phyloP scores from a whole-genome alignment of 2,888 invertebrate genomes.

The Polydrusus pterygomalis region DNA sequence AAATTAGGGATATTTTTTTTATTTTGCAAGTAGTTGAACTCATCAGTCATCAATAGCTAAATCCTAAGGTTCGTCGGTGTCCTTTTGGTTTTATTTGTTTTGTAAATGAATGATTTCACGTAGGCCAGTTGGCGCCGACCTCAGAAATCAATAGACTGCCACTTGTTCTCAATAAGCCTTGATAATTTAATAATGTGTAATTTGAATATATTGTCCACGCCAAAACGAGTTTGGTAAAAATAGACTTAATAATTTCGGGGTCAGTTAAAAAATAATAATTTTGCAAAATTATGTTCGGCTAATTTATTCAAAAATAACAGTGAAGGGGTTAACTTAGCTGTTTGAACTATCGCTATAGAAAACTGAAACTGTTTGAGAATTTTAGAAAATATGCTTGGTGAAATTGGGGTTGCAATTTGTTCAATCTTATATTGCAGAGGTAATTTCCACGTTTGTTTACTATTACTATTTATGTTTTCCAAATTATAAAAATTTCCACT shows the following conservation, averaged over 20 bases:
- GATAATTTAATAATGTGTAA: neutral
- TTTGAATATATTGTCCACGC: slow-evolving; percentile 10
- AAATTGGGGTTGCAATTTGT: too few species aligned
- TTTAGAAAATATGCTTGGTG: too few species aligned
- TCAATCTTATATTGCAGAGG: too few species aligned
- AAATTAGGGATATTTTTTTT: too few species aligned
- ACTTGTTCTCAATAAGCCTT: neutral
- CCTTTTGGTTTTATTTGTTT: neutral
- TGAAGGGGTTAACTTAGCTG: too few species aligned
- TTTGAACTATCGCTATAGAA: too few species aligned
- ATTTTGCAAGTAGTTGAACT: too few species aligned
- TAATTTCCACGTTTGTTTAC: neutral
- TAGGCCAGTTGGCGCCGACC: slow-evolving; percentile 7
- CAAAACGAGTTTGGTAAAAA: neutral
- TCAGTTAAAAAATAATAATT: too few species aligned
- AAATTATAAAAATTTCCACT: neutral
- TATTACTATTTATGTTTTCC: neutral
- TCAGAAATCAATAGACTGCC: slow-evolving; percentile 8
- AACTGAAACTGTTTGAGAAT: too few species aligned
- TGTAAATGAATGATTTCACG: neutral
- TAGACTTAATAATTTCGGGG: too few species aligned
- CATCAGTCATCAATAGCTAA: neutral
- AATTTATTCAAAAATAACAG: too few species aligned
- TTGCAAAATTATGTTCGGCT: too few species aligned
- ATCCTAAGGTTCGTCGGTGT: neutral